Evolutionary conservation across 2,797 vertebrate species (phyloP).

Genomic region (Arrhamphus sclerolepis): DNA sequence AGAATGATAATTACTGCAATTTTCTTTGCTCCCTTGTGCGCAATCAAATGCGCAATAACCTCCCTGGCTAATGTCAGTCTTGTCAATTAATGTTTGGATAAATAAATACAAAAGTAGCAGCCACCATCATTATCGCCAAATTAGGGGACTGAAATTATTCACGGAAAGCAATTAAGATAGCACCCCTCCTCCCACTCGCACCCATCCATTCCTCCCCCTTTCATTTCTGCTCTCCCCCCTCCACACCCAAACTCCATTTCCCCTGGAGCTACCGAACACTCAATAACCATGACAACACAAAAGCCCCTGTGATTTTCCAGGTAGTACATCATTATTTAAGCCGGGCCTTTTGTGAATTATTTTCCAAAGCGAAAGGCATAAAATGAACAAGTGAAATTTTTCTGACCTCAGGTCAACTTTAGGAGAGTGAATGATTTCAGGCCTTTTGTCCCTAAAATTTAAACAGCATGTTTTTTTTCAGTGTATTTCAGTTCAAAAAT

Average conservation of each 20-base stretch:
- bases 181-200: slow-evolving; percentile 48
- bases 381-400: slow-evolving; percentile 5
- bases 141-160: slow-evolving; percentile 81
- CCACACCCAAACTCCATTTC: slow-evolving; percentile 54
- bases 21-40: slow-evolving; percentile 77
- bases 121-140: slow-evolving; percentile 80
- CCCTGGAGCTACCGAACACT: slow-evolving; percentile 63
- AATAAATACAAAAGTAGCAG: slow-evolving; percentile 81
- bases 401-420: slow-evolving; percentile 31
- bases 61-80: slow-evolving; percentile 72
- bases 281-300: slow-evolving; percentile 76
- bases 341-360: slow-evolving; percentile 31
- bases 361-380: slow-evolving; percentile 24
- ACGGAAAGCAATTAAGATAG: slow-evolving; percentile 80
- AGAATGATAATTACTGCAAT: slow-evolving; percentile 76
- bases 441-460: slow-evolving; percentile 13
- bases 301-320: slow-evolving; percentile 58
- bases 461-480: slow-evolving; percentile 3
- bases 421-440: slow-evolving; percentile 35
- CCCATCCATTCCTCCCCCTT: slow-evolving; percentile 32
- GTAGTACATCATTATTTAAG: slow-evolving; percentile 62
- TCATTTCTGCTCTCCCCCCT: slow-evolving; percentile 11
- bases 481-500: neutral
- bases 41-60: slow-evolving; percentile 76
- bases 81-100: slow-evolving; percentile 82